These are phyloP conservation scores for Scopus umbretta DNA, from an alignment of 2,113 vertebrate genomes.

Conservation along the genomic window DNA sequence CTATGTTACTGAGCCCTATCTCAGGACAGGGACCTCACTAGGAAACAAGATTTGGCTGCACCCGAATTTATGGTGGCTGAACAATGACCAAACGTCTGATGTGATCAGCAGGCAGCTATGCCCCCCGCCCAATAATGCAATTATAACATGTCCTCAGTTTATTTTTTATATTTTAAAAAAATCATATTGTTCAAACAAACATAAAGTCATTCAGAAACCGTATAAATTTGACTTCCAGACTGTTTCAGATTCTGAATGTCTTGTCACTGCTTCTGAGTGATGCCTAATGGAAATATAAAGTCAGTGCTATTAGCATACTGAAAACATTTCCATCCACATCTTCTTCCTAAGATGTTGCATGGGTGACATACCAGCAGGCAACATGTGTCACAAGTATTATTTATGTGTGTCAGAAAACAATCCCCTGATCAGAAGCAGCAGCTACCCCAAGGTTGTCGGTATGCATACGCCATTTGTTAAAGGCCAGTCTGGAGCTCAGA, in stretches of 20 bases:
- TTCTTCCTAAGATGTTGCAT: background rate
- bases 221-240: background rate
- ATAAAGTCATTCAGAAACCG: background rate
- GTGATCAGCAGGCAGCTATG: background rate
- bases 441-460: fast-evolving
- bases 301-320: background rate
- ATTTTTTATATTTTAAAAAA: background rate
- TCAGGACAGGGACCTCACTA: background rate
- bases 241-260: background rate
- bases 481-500: background rate
- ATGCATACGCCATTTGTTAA: background rate
- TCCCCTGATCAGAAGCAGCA: background rate
- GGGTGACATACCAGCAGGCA: background rate
- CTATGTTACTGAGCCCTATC: background rate
- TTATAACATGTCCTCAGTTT: background rate
- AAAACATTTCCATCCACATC: background rate
- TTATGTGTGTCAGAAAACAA: background rate
- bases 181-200: background rate
- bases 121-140: background rate
- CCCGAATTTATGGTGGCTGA: background rate
- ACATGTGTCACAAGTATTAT: fast-evolving
- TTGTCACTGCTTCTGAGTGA: background rate
- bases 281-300: background rate
- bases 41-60: background rate
- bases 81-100: background rate